Evolutionary conservation across 1,140 invertebrate genomes (phyloP).

Genomic region (Megathymus violae): DNA sequence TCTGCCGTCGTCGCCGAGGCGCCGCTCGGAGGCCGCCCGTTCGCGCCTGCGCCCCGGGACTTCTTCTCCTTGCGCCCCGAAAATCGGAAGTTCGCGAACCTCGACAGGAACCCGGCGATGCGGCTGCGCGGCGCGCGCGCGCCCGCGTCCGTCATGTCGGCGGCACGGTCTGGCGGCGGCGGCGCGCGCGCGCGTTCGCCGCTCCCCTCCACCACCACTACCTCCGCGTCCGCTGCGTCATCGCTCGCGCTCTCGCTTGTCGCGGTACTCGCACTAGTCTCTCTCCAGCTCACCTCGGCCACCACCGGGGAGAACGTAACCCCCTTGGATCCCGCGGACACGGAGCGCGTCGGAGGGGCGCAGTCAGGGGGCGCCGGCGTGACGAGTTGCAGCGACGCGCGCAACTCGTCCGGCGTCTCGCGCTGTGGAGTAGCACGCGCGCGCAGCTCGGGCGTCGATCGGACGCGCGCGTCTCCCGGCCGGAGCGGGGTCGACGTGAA

Average conservation of each 20-base stretch:
- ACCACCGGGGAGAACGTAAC: slow-evolving; percentile 88
- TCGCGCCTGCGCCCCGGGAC: too few species aligned
- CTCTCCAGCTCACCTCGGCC: slow-evolving; percentile 88
- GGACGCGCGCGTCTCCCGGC: slow-evolving; percentile 79
- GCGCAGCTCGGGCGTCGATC: slow-evolving; percentile 87
- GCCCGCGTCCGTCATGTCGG: slow-evolving; percentile 68
- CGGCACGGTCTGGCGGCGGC: slow-evolving; percentile 58
- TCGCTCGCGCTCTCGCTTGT: slow-evolving; percentile 65
- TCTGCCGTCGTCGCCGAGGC: too few species aligned
- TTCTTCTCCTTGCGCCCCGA: slow-evolving; percentile 80
- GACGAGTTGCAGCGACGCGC: slow-evolving; percentile 84
- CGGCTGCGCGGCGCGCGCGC: slow-evolving; percentile 76
- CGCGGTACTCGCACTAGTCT: slow-evolving; percentile 73
- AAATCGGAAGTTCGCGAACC: slow-evolving; percentile 82
- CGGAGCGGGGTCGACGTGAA: slow-evolving; percentile 72
- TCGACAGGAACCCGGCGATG: slow-evolving; percentile 78
- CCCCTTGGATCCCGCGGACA: slow-evolving; percentile 76
- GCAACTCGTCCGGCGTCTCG: slow-evolving; percentile 78
- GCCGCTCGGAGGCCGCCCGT: too few species aligned
- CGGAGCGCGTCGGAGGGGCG: slow-evolving; percentile 80
- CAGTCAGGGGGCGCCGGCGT: slow-evolving; percentile 64
- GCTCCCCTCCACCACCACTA: slow-evolving; percentile 61
- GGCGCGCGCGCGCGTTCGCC: slow-evolving; percentile 60
- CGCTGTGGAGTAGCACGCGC: slow-evolving; percentile 70
- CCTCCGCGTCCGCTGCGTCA: slow-evolving; percentile 71